phyloP scores from a whole-genome alignment of 2,888 invertebrate genomes.

The Ennomos quercinarius region DNA sequence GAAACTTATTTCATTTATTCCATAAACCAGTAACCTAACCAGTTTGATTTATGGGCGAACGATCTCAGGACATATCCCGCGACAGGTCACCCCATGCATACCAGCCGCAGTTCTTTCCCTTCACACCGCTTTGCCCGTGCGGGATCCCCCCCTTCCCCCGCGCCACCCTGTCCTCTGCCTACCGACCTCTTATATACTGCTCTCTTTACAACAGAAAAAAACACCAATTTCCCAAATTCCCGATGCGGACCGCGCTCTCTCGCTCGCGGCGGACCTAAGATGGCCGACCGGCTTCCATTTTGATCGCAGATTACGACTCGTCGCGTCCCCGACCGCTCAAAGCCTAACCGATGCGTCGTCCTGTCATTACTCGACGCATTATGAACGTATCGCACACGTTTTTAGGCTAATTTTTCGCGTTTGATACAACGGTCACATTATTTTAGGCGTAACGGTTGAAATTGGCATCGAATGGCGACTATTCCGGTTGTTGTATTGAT shows the following conservation, averaged over 20 bases:
- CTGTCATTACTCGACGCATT: constrained; percentile 63
- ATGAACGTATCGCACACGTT: constrained; percentile 79
- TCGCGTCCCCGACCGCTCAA: constrained; percentile 75
- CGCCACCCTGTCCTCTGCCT: constrained; percentile 73
- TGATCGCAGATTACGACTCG: constrained; percentile 81
- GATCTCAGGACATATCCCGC: constrained; percentile 61
- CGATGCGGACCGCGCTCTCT: constrained; percentile 79
- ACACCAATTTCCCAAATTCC: constrained; percentile 85
- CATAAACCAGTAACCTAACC: constrained; percentile 28
- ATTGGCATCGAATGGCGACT: constrained; percentile 41
- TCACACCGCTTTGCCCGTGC: constrained; percentile 83
- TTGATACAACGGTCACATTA: constrained; percentile 68
- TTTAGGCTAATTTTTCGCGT: constrained; percentile 82
- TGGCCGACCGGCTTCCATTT: constrained; percentile 83
- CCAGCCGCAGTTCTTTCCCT: constrained; percentile 78
- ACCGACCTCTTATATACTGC: constrained; percentile 84
- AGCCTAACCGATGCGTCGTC: constrained; percentile 75
- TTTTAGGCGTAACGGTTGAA: constrained; percentile 42
- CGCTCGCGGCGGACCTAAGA: constrained; percentile 82
- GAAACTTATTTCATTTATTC: no score
- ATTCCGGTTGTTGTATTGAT: constrained; percentile 73
- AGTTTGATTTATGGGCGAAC: constrained; percentile 49
- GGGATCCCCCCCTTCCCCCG: constrained; percentile 71
- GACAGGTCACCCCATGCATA: constrained; percentile 49
- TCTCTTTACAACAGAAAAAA: constrained; percentile 84